Conservation (phyloP, 2,797 vertebrate species). For the Salarias fasciatus region DNA sequence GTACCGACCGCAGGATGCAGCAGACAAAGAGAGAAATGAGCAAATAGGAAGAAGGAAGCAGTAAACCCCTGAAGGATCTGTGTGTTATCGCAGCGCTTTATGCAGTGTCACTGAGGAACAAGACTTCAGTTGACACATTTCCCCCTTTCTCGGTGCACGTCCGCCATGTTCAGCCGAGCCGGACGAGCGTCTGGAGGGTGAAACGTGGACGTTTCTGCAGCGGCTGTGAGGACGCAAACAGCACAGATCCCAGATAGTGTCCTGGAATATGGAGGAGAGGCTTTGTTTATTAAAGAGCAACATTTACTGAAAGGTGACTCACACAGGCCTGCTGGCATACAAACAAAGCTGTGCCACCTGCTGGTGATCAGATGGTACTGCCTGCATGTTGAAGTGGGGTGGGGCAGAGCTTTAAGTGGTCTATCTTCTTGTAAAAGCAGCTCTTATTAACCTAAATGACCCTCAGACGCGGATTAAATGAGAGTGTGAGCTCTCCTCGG, state of each 20-base stretch:
- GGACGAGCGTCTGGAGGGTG: slow-evolving; percentile 11
- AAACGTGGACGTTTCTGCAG: neutral
- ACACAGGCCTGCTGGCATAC: slow-evolving; percentile 10
- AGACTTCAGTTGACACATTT: neutral
- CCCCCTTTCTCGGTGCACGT: neutral
- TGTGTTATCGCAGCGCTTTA: too few relatives aligned
- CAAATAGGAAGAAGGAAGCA: too few relatives aligned
- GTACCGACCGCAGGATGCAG: too few relatives aligned
- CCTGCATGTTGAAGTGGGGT: neutral
- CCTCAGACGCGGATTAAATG: too few relatives aligned
- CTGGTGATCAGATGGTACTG: slow-evolving; percentile 25
- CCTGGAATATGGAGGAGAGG: neutral
- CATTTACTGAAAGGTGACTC: slow-evolving; percentile 34
- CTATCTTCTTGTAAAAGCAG: slow-evolving; percentile 1
- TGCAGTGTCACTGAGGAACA: neutral
- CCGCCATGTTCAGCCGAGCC: neutral
- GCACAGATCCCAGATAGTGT: neutral
- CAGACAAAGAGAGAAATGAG: too few relatives aligned
- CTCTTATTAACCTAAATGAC: too few relatives aligned
- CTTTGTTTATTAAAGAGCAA: neutral
- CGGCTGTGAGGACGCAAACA: neutral
- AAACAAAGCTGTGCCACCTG: slow-evolving; percentile 43
- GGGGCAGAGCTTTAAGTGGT: slow-evolving; percentile 2
- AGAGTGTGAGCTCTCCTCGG: too few relatives aligned
- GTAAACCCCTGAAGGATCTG: too few relatives aligned